Conservation (phyloP, 2,888 invertebrate genomes). For the Calliscelio sp. region DNA sequence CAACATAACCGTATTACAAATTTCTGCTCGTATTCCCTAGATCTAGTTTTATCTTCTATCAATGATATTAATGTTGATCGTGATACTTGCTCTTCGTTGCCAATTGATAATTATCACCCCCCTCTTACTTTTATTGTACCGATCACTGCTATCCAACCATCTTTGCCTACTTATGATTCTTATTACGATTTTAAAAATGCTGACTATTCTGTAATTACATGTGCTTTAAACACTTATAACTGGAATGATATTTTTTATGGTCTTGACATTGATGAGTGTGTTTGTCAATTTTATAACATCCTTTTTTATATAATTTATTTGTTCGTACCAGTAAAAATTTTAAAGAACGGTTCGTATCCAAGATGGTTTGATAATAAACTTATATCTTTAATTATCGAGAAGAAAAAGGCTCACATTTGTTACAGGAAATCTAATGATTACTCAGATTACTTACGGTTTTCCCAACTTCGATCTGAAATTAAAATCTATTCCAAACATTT, state of each 20-base stretch:
- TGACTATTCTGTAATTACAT: neutral
- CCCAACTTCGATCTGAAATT: neutral
- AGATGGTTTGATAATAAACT: neutral
- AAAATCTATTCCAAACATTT: neutral
- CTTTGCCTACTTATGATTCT: neutral
- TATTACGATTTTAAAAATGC: neutral
- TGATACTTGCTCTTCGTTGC: neutral
- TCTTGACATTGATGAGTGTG: neutral
- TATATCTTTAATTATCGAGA: neutral
- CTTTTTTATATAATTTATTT: too few relatives aligned
- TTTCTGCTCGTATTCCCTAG: neutral
- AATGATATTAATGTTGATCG: neutral
- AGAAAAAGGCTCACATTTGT: neutral
- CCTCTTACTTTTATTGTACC: neutral
- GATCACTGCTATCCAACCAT: neutral
- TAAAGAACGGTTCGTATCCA: slow-evolving; percentile 1
- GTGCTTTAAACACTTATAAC: neutral
- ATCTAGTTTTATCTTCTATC: neutral
- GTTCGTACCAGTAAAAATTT: neutral
- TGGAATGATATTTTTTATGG: too few relatives aligned
- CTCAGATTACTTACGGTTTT: neutral
- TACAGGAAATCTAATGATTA: neutral
- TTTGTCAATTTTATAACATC: neutral
- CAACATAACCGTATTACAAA: neutral
- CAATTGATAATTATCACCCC: neutral